Percentiles rank a stretch among this genome's conserved stretches.
Evolutionary conservation across 2,888 invertebrate genomes (phyloP).

Genomic region (Frankliniella intonsa): DNA sequence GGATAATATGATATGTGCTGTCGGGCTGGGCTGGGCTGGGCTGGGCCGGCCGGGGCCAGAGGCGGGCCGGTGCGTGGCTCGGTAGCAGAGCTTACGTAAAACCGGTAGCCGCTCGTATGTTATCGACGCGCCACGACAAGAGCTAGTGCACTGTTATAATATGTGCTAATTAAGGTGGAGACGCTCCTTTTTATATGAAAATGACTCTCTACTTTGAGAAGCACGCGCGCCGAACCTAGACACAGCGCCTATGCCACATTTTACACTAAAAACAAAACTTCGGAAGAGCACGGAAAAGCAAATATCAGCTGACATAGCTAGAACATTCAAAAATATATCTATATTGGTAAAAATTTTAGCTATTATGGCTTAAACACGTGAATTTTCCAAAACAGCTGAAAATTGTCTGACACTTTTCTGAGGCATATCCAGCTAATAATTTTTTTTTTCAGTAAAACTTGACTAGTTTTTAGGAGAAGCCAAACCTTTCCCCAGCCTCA

Average conservation of each 20-base stretch:
- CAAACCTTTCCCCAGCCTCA: neutral
- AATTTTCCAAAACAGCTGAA: too few species aligned
- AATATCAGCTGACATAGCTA: too few species aligned
- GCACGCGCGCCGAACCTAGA: neutral
- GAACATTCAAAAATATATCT: too few species aligned
- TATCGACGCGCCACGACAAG: constrained; percentile 7
- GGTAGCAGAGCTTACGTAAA: constrained; percentile 22
- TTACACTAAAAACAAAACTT: too few species aligned
- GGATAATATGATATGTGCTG: constrained; percentile 23
- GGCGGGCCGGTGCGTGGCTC: neutral
- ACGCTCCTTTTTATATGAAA: neutral
- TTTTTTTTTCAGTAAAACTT: too few species aligned
- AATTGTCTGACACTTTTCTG: too few species aligned
- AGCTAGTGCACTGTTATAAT: neutral
- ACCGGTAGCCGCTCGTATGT: constrained; percentile 17
- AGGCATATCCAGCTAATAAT: too few species aligned
- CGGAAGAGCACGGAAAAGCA: too few species aligned
- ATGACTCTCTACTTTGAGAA: neutral
- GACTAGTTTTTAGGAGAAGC: neutral
- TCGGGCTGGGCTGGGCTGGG: neutral
- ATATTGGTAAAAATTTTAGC: neutral
- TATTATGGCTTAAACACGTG: too few species aligned
- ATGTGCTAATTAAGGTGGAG: neutral
- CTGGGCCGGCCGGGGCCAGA: neutral
- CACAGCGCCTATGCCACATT: too few species aligned